Percentiles rank a stretch among this genome's conserved stretches.
These are phyloP conservation scores for Mesocentrotus franciscanus DNA, from an alignment of 53 echinoderm and acorn worm species.

Conservation along the genomic window DNA sequence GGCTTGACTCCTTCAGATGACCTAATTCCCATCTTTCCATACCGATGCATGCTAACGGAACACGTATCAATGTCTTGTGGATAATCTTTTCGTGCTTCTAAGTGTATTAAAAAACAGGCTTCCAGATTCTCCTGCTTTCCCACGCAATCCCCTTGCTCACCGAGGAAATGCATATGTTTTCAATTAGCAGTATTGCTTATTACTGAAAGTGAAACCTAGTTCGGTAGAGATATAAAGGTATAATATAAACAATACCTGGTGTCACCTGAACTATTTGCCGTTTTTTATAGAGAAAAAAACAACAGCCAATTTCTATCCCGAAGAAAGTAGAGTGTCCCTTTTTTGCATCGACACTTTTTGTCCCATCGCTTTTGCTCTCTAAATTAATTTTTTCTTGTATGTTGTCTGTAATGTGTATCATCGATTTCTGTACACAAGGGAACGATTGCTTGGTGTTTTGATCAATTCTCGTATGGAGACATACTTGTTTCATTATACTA, in stretches of 20 bases:
- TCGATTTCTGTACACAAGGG: too few species aligned
- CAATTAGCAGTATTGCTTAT: conserved; percentile 1
- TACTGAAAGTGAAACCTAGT: not conserved
- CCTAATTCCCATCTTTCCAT: not conserved
- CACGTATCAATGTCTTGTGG: not conserved
- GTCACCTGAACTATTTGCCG: not conserved
- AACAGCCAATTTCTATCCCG: too few species aligned
- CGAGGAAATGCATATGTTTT: not conserved
- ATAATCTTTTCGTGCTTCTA: conserved; percentile 13
- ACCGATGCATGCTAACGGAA: not conserved
- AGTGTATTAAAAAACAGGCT: not conserved
- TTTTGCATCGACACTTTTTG: not conserved
- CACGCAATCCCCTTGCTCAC: not conserved
- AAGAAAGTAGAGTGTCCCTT: not conserved
- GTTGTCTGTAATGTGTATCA: too few species aligned
- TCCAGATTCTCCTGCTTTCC: not conserved
- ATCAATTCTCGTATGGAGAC: too few species aligned
- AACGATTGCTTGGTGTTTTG: too few species aligned
- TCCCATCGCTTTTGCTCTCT: too few species aligned
- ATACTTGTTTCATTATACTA: too few species aligned
- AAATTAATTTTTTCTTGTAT: too few species aligned
- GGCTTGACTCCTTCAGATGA: not conserved
- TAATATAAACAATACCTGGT: not conserved
- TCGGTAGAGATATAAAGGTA: not conserved
- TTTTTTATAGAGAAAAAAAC: too few species aligned